Base-by-base conservation (phyloP, 2,888 invertebrate species). In the Netelia inedita region DNA sequence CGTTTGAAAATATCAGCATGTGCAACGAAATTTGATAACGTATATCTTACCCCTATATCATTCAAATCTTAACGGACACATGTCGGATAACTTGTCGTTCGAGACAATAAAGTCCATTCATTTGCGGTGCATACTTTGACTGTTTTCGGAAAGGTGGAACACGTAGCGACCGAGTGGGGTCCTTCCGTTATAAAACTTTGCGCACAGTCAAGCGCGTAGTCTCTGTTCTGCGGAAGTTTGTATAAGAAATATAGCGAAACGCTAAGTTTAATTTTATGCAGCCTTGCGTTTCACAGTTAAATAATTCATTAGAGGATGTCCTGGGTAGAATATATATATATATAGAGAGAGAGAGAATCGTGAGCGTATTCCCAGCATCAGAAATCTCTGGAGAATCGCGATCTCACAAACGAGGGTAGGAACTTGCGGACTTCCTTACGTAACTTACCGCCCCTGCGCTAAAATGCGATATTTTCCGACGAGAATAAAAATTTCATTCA, bases 241-340 rank as follows among this genome's bases (percentile, higher is more conserved):
- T 65, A 61, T 78, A 80, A 69, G 73, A 66, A 43, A 79, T 72
- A 78, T 63, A 76, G 74, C 61, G 46, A 57, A 85, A 74, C 75
- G 68, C 53, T 68, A 72, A 85, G 73, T 85, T 80, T 85, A 85
- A 86, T 86, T 86, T 85, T 85, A 86, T 85, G 85, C 86, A 85
- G 61, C 68, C 71, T 76, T 74, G 61, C 74, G 59, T 73, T 75
- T 83, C 68, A 68, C 81, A 68, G 83, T 81, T 16, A 83, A 85
- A 82, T 86, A 85, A 85, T 86, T 86, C 80, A 86, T 86, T 81
- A 79, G 79, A 72, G 69, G 19, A 74, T 57, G 61, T 53, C 73
- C n/a, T 23, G 71, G 66, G 21, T 72, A 8, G 16, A n/a, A 53
- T 79, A 43, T 75, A 74, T 73, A 53, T 61, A 35, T 61, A 65